Percentiles rank a stretch among this genome's conserved stretches.
These are phyloP conservation scores for Empidonax traillii DNA, from an alignment of 2,113 vertebrate species.

Conservation along the genomic window DNA sequence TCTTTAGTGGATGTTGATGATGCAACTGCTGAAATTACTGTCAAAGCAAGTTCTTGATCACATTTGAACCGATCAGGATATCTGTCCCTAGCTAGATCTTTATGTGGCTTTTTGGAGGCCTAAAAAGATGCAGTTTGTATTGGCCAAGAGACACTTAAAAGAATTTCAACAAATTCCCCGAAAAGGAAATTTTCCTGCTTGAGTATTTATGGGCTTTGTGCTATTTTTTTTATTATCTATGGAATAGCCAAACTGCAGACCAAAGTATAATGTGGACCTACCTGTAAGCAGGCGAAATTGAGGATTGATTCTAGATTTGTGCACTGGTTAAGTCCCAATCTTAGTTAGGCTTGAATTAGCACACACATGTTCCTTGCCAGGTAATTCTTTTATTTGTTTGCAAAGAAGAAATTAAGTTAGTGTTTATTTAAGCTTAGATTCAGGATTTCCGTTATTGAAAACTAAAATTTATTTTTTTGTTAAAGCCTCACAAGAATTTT, in stretches of 20 bases:
- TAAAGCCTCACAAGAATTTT: background rate
- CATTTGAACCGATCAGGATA: background rate
- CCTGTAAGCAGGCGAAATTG: background rate
- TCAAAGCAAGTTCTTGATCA: background rate
- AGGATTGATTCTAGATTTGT: background rate
- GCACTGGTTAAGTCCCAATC: background rate
- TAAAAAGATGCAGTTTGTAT: background rate
- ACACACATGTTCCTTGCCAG: background rate
- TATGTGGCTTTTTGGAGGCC: background rate
- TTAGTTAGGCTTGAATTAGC: background rate
- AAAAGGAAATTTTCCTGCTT: background rate
- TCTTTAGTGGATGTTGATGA: background rate
- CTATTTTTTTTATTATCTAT: background rate
- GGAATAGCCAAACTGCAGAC: background rate
- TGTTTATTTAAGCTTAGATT: background rate
- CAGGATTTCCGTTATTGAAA: background rate
- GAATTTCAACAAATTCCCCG: background rate
- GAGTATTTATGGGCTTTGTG: background rate
- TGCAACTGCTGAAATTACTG: background rate
- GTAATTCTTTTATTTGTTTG: background rate
- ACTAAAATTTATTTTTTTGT: background rate
- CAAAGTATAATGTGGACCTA: background rate
- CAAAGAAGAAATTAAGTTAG: background rate
- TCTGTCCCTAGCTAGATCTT: background rate
- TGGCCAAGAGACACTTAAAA: background rate